Evolutionary conservation across 2,113 vertebrate species (phyloP).

Genomic region (Callorhinus ursinus): DNA sequence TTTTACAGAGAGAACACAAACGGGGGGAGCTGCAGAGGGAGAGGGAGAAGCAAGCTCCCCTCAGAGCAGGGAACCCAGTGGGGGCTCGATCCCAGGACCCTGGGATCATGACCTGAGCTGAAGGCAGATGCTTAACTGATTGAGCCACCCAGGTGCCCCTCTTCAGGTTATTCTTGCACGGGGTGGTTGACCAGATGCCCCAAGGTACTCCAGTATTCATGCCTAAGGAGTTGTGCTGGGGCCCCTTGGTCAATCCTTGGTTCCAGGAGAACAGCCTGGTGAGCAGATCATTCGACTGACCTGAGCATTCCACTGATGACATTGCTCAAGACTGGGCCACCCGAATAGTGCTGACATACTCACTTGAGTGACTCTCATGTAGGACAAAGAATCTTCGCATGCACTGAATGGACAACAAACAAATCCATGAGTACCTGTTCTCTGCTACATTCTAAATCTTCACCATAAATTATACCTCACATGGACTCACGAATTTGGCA

Average conservation of each 20-base stretch:
- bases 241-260: background rate
- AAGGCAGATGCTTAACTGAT: no score
- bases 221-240: background rate
- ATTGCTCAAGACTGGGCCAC: background rate
- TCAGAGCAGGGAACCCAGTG: no score
- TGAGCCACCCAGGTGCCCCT: no score
- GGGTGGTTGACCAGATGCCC: background rate
- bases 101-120: no score
- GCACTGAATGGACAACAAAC: background rate
- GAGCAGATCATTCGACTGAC: background rate
- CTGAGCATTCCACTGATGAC: background rate
- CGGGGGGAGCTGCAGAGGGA: no score
- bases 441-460: background rate
- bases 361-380: background rate
- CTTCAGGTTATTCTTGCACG: background rate
- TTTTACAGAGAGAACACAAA: no score
- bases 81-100: no score
- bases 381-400: background rate
- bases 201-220: background rate
- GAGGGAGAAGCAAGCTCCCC: no score
- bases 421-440: background rate
- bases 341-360: background rate
- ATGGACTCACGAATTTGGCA: background rate
- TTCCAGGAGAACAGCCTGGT: background rate
- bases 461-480: background rate